Evolutionary conservation across 2,888 invertebrate species (phyloP), one percentile per base, ranked within the genome.

Genomic region (Dendrolimus pini): DNA sequence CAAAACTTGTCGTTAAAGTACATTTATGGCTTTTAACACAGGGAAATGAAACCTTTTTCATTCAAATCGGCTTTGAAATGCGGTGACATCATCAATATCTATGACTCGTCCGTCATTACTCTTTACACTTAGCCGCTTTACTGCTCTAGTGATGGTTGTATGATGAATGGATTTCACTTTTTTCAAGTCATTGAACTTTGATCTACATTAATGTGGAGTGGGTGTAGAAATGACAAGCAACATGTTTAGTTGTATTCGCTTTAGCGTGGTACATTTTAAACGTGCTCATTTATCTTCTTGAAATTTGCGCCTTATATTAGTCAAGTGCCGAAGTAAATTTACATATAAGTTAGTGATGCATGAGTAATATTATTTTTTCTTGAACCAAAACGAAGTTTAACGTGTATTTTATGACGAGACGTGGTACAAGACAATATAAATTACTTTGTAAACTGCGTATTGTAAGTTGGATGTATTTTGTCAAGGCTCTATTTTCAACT

Each of bases 81-180:
- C 64, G 58, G 66, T 82, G 80, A 83, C 80, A 77, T 84, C 83
- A 82, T 70, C 66, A 60, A 64, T 68, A 75, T 74, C 72, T 77
- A 70, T 79, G 74, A 72, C 73, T 71, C 77, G 78, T 77, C 80
- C 71, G 71, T 78, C 75, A 84, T 84, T 82, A 79, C 80, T 77
- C 71, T 67, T 71, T 73, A 71, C 72, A 58, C 59, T 56, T 72
- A 65, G 67, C 67, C 74, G 75, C 75, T 80, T 81, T 78, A 82
- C 77, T 78, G 81, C 81, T 78, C 80, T 78, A 82, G 78, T 83
- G 79, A 79, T 81, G 74, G 74, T 75, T 77, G 72, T 68, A 72
- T 81, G 82, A 82, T 85, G 86, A 87, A 87, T 87, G 82, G 80
- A 73, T 86, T 85, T 84, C 82, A 83, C 86, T 85, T 73, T 76